phyloP scores from a whole-genome alignment of 1,140 invertebrate genomes.

The Mya arenaria region DNA sequence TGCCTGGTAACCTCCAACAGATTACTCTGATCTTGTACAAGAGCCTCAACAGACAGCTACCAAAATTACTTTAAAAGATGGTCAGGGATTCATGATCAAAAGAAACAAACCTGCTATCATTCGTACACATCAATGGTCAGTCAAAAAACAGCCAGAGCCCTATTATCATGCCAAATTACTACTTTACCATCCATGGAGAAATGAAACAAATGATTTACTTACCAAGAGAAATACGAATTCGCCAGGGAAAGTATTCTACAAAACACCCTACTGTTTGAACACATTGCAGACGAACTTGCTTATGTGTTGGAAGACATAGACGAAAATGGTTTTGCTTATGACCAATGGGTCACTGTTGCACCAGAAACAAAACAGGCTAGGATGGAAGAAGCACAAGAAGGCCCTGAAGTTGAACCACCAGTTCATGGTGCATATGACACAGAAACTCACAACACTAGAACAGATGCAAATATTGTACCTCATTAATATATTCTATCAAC shows the following conservation, averaged over 20 bases:
- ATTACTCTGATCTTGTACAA: background rate
- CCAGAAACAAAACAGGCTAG: conserved; percentile 25
- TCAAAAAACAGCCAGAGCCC: conserved; percentile 1
- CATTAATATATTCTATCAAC: conserved; percentile 26
- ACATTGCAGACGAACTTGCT: conserved; percentile 15
- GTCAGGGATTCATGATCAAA: conserved; percentile 2
- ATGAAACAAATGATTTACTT: conserved; percentile 11
- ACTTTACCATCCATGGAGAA: background rate
- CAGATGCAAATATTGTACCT: conserved; percentile 26
- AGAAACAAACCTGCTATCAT: conserved; percentile 12
- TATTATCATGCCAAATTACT: conserved; percentile 20
- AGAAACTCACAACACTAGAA: conserved; percentile 16
- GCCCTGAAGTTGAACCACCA: conserved; percentile 15
- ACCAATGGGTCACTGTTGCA: conserved; percentile 13
- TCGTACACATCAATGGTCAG: conserved; percentile 21
- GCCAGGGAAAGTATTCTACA: background rate
- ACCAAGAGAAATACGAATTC: conserved; percentile 13
- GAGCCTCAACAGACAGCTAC: conserved; percentile 3
- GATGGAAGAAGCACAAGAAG: conserved; percentile 4
- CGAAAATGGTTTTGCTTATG: conserved; percentile 9
- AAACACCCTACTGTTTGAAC: conserved; percentile 3
- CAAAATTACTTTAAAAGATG: conserved; percentile 18
- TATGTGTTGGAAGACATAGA: conserved; percentile 16
- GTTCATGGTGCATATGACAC: conserved; percentile 25
- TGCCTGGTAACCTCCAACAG: background rate